Base-by-base conservation (phyloP, 2,797 vertebrate genomes). In the Heliangelus exortis region DNA sequence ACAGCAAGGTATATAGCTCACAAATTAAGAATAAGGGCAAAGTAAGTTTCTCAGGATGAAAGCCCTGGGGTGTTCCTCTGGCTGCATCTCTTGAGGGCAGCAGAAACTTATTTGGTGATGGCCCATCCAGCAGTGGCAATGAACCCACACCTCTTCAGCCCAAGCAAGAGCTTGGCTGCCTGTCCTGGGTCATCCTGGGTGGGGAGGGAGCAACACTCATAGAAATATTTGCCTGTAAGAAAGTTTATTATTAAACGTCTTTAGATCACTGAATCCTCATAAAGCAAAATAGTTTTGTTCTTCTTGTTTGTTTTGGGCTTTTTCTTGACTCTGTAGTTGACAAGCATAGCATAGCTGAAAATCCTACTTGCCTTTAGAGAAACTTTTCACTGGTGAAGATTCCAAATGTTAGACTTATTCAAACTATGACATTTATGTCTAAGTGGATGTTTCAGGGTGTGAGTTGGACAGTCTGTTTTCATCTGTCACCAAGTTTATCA, bases 401-500 rank as follows among this genome's bases (percentile, higher is more conserved):
- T 87, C 47, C 66, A 66, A 95, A 73, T 36, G 43, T 76, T 92
- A 82, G 59, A 41, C 39, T 89, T 79, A 41, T 28, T 84, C 63
- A 79, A 82, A 95, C 73, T 9, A 22, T 53, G 62, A 31, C 41
- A 39, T 90, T 95, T 94, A 48, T 76, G 48, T 84, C 90, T 84
- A 51, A 75, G 58, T 66, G 23, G 62, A 75, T 81, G 17, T 87
- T 88, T 88, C 63, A 92, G 20, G 26, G n/a, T 41, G 33, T 58
- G 80, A 61, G 66, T 65, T 66, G 65, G 54, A 58, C 90, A 89
- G n/a, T 88, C 66, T 90, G 51, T 47, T 90, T 74, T 87, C 55
- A 33, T 66, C 73, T 50, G 11, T 69, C 45, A 20, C 4, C 62
- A 58, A 59, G 58, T 81, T 72, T 86, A 53, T 82, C 23, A 33